Conservation (phyloP, 2,113 vertebrate genomes). For the Aramus guarauna region DNA sequence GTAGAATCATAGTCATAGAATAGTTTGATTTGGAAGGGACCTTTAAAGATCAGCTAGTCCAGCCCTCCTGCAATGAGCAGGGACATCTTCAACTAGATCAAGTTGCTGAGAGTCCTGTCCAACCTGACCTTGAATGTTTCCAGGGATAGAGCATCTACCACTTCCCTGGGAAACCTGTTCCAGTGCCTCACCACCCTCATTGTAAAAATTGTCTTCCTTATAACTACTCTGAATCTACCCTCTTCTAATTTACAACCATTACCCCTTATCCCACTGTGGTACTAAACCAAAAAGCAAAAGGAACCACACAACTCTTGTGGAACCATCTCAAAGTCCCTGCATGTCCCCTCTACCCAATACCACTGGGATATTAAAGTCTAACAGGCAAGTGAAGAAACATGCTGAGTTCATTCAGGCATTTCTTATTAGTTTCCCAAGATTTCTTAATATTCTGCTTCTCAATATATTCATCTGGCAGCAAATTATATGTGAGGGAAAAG, state of each 20-base stretch:
- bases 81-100: background rate
- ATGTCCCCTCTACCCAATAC: background rate
- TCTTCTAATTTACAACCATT: background rate
- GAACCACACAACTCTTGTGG: background rate
- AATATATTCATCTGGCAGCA: conserved; percentile 8
- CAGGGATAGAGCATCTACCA: background rate
- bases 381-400: background rate
- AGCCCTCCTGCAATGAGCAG: background rate
- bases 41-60: background rate
- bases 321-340: background rate
- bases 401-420: background rate
- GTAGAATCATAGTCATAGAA: background rate
- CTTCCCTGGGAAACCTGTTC: background rate
- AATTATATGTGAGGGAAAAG: background rate
- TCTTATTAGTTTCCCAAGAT: background rate
- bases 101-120: background rate
- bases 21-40: background rate
- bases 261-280: background rate
- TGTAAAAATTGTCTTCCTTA: fast-evolving
- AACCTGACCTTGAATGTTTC: background rate
- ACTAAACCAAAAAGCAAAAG: background rate
- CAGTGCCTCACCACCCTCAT: background rate
- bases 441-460: conserved; percentile 7
- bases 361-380: background rate
- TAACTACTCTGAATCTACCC: background rate